A percentile compares a stretch with the other conserved stretches of the same genome.
phyloP scores from a whole-genome alignment of 2,888 invertebrate species.

The Orthonevra nobilis region DNA sequence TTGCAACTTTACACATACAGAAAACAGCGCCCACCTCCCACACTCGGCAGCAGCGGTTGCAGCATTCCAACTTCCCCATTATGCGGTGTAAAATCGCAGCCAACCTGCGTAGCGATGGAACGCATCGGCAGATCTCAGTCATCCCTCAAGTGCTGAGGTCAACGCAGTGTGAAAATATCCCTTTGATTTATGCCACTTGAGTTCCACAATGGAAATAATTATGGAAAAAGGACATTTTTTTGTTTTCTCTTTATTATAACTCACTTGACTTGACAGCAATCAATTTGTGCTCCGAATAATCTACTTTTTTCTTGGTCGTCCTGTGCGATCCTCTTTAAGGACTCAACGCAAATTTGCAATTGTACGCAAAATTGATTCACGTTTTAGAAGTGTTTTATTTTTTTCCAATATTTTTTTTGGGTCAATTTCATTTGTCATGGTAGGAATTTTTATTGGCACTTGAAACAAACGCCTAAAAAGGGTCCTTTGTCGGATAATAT shows the following conservation, averaged over 20 bases:
- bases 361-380: constrained; percentile 25
- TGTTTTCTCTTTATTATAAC: not conserved
- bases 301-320: no score
- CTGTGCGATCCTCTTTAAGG: no score
- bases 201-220: not conserved
- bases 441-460: constrained; percentile 39
- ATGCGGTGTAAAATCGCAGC: constrained; percentile 28
- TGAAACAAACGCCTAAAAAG: constrained; percentile 22
- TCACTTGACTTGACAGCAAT: not conserved
- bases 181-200: constrained; percentile 47
- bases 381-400: not conserved
- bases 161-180: constrained; percentile 16
- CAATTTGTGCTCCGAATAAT: no score
- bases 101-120: constrained; percentile 13
- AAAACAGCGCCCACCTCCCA: not conserved
- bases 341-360: no score
- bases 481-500: constrained; percentile 7
- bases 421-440: no score
- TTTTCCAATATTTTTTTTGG: constrained; percentile 24
- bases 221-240: not conserved
- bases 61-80: constrained; percentile 24
- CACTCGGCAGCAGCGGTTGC: constrained; percentile 7
- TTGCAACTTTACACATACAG: constrained; percentile 20
- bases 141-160: constrained; percentile 20
- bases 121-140: constrained; percentile 1